Evolutionary conservation across 2,113 vertebrate species (phyloP), one percentile per base, ranked within the genome.

Genomic region (Lasiurus borealis): DNA sequence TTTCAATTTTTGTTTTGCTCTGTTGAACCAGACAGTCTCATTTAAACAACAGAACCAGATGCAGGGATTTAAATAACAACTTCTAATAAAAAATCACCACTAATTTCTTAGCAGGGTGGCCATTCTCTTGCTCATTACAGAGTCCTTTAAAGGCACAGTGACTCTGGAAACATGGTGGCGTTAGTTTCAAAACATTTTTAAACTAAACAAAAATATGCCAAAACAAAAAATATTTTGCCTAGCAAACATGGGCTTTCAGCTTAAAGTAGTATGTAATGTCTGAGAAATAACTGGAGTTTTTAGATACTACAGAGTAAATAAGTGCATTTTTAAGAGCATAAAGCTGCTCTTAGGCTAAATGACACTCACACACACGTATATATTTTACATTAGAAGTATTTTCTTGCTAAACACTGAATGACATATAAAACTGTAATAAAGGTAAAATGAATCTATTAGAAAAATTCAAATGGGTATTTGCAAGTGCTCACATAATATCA

Each of bases 31-130:
- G 77, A 87, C 23, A 73, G 73, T 85, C 48, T 96, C 91, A 87
- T 96, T 97, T 97, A 97, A 97, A 94, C 89, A 94, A 90, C 34
- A 95, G 54, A 93, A 95, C 81, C 90, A 94, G 95, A 94, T 94
- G 76, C 40, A 77, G 40, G 94, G 71, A 85, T 93, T 94, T 94
- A 95, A 84, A 91, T 96, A 96, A 92, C 90, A 94, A 95, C 72
- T 90, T 96, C 71, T 96, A 97, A 92, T 97, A 48, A 97, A 95
- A 97, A 95, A 80, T 94, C 88, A 92, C 71, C 76, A 90, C 88
- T 93, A 85, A 94, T 72, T 48, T 93, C 85, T 96, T 85, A 78
- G 46, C 80, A 81, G 76, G 80, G 82, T 96, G 95, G 81, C 59
- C 87, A 68, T 62, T 27, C 52, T 91, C 71, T 62, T 73, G 52